Percentiles rank a stretch among this genome's conserved stretches.
These are phyloP conservation scores for Corapipo altera DNA, from an alignment of 2,113 vertebrate species.

Conservation along the genomic window DNA sequence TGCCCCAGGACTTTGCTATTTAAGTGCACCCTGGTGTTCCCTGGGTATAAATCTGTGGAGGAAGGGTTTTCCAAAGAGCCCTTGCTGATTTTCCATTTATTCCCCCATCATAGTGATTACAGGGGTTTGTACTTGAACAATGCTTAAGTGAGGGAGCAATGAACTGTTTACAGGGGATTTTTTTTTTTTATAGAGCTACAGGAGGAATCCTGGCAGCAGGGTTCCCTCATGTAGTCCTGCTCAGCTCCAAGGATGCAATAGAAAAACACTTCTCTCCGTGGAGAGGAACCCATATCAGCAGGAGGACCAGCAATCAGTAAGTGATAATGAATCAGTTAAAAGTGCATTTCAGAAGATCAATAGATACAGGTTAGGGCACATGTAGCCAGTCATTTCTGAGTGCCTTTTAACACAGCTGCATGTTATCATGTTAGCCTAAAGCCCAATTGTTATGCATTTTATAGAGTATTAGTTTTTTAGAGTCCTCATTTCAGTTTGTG, in stretches of 20 bases:
- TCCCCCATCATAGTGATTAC: not conserved
- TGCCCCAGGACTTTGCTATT: not conserved
- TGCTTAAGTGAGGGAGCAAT: not conserved
- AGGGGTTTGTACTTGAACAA: not conserved
- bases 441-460: not conserved
- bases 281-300: not conserved
- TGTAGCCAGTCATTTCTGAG: not conserved
- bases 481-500: not conserved
- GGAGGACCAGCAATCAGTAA: not conserved
- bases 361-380: slow-evolving; percentile 11
- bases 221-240: not conserved
- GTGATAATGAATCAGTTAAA: slow-evolving; percentile 36
- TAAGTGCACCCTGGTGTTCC: not conserved
- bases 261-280: not conserved
- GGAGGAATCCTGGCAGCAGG: not conserved
- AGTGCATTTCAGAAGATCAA: slow-evolving; percentile 48
- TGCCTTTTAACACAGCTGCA: slow-evolving; percentile 1
- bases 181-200: not conserved
- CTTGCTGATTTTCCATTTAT: slow-evolving; percentile 5
- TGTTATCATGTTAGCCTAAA: not conserved
- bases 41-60: not conserved
- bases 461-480: slow-evolving; percentile 32
- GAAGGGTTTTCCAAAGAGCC: not conserved
- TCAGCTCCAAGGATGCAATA: not conserved
- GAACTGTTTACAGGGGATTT: not conserved